phyloP scores from a whole-genome alignment of 2,888 invertebrate genomes.

The Selenia dentaria region DNA sequence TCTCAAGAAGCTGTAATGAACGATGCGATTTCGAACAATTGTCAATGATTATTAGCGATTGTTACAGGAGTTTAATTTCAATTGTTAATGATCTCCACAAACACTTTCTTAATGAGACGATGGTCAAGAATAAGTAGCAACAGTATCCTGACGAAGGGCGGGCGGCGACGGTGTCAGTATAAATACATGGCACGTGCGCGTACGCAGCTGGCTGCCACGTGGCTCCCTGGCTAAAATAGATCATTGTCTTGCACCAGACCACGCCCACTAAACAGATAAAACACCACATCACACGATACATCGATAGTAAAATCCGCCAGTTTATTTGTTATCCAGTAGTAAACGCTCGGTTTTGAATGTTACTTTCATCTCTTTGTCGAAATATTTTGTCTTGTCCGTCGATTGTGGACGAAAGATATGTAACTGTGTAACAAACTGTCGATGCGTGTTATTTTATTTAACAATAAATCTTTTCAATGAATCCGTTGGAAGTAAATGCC shows the following conservation, averaged over 20 bases:
- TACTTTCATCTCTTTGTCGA: conserved; percentile 47
- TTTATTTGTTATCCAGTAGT: conserved; percentile 57
- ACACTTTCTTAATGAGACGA: conserved; percentile 13
- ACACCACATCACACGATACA: conserved; percentile 79
- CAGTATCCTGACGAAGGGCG: conserved; percentile 54
- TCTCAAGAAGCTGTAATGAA: no score
- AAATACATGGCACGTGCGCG: conserved; percentile 80
- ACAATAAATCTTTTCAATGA: not conserved
- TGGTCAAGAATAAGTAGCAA: conserved; percentile 21
- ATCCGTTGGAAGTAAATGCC: not conserved
- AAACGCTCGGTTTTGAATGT: conserved; percentile 38
- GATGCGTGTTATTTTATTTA: not conserved
- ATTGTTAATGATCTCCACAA: conserved; percentile 2
- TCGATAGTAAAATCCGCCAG: conserved; percentile 63
- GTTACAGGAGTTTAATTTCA: no score
- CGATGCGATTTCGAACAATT: no score
- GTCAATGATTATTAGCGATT: no score
- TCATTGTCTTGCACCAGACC: conserved; percentile 72
- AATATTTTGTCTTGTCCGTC: conserved; percentile 33
- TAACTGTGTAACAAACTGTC: conserved; percentile 1
- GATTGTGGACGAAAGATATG: conserved; percentile 27
- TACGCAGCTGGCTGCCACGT: conserved; percentile 81
- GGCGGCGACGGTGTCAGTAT: conserved; percentile 62
- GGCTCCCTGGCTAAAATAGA: conserved; percentile 80
- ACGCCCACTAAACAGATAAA: conserved; percentile 79